Evolutionary conservation across 2,797 vertebrate species (phyloP).

Genomic region (Cryptoprocta ferox): DNA sequence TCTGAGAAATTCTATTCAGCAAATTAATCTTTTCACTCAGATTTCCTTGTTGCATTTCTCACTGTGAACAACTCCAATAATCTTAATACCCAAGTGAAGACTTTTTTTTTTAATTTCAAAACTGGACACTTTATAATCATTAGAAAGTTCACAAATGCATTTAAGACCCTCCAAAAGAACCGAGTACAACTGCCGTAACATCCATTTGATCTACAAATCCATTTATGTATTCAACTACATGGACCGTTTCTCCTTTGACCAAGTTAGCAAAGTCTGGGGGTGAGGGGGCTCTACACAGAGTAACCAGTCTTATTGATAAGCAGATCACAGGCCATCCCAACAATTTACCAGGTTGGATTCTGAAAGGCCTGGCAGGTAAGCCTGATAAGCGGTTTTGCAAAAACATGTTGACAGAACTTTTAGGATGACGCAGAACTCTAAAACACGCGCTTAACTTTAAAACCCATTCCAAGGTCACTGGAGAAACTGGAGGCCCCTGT

Average conservation of each 20-base stretch:
- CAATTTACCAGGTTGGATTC: not conserved
- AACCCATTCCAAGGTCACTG: not conserved
- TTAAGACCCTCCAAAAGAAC: not conserved
- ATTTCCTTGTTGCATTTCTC: not conserved
- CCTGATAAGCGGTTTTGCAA: accelerated
- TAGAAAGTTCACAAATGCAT: not conserved
- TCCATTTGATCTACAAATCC: not conserved
- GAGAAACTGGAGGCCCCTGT: not conserved
- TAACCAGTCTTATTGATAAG: too few species aligned
- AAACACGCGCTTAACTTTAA: not conserved
- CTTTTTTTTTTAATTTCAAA: not conserved
- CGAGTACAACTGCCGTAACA: not conserved
- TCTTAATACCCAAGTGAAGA: not conserved
- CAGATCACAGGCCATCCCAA: too few species aligned
- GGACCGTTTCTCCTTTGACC: not conserved
- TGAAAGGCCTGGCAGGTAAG: not conserved
- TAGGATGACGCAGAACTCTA: not conserved
- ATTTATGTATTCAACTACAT: not conserved
- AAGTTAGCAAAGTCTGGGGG: not conserved
- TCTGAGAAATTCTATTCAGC: not conserved
- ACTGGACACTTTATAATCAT: not conserved
- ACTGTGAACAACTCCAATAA: not conserved
- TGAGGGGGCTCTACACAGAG: not conserved
- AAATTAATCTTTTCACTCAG: not conserved
- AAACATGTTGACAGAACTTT: not conserved